Conservation (phyloP, 2,888 invertebrate genomes). For the Zygaena filipendulae region DNA sequence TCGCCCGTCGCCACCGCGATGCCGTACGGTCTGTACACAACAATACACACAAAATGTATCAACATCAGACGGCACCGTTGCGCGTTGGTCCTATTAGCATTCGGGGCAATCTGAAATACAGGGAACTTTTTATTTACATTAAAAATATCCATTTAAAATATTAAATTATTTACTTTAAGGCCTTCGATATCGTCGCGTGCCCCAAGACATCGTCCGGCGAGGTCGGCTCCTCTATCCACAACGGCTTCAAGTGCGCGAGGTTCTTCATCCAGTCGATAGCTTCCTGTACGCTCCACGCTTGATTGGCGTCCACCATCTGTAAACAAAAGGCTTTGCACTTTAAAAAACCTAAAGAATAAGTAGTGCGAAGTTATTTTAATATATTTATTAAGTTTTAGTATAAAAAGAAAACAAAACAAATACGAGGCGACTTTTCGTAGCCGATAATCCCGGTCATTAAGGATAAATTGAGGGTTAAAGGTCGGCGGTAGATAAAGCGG, state of each 20-base stretch:
- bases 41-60: too few species aligned
- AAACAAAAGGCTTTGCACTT: conserved; percentile 6
- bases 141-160: too few species aligned
- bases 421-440: too few species aligned
- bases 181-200: conserved; percentile 82
- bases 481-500: too few species aligned
- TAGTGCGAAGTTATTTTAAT: too few species aligned
- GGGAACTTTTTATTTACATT: too few species aligned
- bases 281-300: conserved; percentile 87
- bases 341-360: not conserved
- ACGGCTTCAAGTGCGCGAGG: conserved; percentile 76
- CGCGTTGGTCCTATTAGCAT: too few species aligned
- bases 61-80: not conserved
- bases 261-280: conserved; percentile 89
- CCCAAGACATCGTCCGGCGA: conserved; percentile 92
- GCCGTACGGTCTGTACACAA: conserved; percentile 66
- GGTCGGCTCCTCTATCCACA: conserved; percentile 96
- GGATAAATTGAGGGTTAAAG: too few species aligned
- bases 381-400: too few species aligned
- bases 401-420: too few species aligned
- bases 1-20: conserved; percentile 93
- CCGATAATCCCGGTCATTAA: too few species aligned
- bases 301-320: conserved; percentile 90
- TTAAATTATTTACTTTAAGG: conserved; percentile 65
- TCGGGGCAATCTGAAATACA: too few species aligned